Percentiles rank a stretch among this genome's conserved stretches.
These are phyloP conservation scores for Stomatorhinus ivindoensis DNA, from an alignment of 2,113 vertebrate genomes.

Conservation along the genomic window DNA sequence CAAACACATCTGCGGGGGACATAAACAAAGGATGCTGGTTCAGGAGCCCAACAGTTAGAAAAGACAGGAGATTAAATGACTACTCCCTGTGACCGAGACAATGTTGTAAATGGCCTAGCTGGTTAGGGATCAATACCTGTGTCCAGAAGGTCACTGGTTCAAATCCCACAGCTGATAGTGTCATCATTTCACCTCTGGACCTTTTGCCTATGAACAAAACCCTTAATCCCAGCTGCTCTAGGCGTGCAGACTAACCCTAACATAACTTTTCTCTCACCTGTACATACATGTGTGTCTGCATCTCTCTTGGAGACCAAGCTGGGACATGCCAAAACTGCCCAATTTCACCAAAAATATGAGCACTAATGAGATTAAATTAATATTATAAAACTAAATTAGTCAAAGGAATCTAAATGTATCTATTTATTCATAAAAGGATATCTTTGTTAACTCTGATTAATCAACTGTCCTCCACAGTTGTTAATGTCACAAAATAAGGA, in stretches of 20 bases:
- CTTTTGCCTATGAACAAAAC: neutral
- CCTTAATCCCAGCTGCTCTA: neutral
- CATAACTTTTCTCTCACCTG: neutral
- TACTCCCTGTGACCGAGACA: neutral
- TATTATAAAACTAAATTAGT: neutral
- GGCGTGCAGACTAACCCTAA: neutral
- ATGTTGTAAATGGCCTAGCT: neutral
- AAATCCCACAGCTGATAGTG: neutral
- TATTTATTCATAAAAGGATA: neutral
- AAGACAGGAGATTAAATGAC: neutral
- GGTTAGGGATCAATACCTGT: neutral
- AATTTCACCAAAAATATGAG: neutral
- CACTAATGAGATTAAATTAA: neutral
- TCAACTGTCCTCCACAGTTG: neutral
- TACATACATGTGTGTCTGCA: neutral
- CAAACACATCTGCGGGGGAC: slow-evolving; percentile 80
- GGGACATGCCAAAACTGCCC: neutral
- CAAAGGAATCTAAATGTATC: neutral
- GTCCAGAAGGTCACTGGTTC: neutral
- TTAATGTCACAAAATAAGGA: neutral
- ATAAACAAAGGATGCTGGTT: neutral
- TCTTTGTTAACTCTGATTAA: neutral
- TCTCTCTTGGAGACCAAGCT: neutral
- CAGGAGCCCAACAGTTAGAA: neutral
- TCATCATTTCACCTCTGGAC: neutral